Evolutionary conservation across 2,888 invertebrate species (phyloP), one percentile per base, ranked within the genome.

Genomic region (Pasiphila rectangulata): DNA sequence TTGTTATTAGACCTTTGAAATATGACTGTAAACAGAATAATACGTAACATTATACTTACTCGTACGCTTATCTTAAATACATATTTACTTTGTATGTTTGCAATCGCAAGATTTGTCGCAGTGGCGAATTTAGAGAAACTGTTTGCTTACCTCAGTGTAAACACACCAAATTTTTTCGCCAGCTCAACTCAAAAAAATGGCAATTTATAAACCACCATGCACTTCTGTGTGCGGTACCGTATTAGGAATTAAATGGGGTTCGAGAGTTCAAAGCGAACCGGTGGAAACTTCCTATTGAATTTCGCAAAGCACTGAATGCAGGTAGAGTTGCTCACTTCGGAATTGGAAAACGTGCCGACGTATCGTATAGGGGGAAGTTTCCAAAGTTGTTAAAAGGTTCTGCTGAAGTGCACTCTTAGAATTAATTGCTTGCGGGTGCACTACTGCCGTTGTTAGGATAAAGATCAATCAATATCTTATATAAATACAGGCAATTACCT

Each of bases 241-340:
- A 46, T 55, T 55, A 46, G 52, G 48, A 35, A 30, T 52, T 46
- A 48, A 38, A 45, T 35, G 25, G 39, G 41, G 44, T 46, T 37
- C 46, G 35, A 42, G 24, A 42, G 51, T 41, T 49, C 37, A 34
- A 56, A 51, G 43, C 48, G 42, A 51, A 54, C 51, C 51, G 36
- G 34, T 27, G 27, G 30, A 40, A 48, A 49, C 38, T 47, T 35
- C 39, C 42, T 35, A 36, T 25, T 17, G 34, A 42, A 37, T 32
- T 46, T 32, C 30, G 16, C 41, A 42, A 35, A 17, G 17, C 17
- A 17, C 10, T 16, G 17, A 32, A 19, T 23, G 21, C 12, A 23
- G n/a, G 39, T 29, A 12, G 10, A 3, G 27, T 13, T 27, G 27
- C 3, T 16, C 20, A 32, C 12, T 30, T 32, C 9, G 25, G 13